phyloP scores from a whole-genome alignment of 1,140 invertebrate genomes.

The Callitettix versicolor region DNA sequence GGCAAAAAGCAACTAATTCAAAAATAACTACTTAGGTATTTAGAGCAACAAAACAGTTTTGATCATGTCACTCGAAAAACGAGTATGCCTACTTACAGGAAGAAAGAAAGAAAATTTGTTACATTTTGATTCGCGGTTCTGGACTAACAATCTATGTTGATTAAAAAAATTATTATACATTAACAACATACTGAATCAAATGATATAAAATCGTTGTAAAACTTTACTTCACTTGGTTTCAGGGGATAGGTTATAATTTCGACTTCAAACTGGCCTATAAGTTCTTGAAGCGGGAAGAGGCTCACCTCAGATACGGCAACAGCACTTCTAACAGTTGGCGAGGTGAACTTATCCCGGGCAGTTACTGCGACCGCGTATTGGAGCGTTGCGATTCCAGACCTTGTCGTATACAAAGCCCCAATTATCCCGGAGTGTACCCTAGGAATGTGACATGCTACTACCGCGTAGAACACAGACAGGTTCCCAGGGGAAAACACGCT shows the following conservation, averaged over 20 bases:
- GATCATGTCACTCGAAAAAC: too few species aligned
- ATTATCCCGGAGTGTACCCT: slow-evolving; percentile 77
- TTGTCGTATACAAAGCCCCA: slow-evolving; percentile 70
- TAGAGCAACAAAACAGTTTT: too few species aligned
- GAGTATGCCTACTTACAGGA: too few species aligned
- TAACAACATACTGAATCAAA: too few species aligned
- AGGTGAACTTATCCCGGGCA: slow-evolving; percentile 55
- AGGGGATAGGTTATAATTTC: slow-evolving; percentile 68
- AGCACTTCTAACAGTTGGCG: slow-evolving; percentile 54
- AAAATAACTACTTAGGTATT: too few species aligned
- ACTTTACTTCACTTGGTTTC: too few species aligned
- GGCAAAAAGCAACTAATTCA: too few species aligned
- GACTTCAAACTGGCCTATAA: slow-evolving; percentile 75
- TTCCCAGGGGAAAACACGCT: slow-evolving; percentile 59
- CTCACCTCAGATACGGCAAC: slow-evolving; percentile 64
- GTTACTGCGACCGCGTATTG: slow-evolving; percentile 67
- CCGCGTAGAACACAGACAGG: slow-evolving; percentile 53
- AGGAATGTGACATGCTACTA: slow-evolving; percentile 76
- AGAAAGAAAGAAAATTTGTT: too few species aligned
- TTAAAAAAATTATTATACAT: too few species aligned
- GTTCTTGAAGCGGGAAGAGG: slow-evolving; percentile 61
- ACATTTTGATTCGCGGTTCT: too few species aligned
- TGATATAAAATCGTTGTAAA: too few species aligned
- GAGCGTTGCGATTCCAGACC: slow-evolving; percentile 50
- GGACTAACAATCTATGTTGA: too few species aligned